Evolutionary conservation across 2,888 invertebrate species (phyloP).

Genomic region (Lordiphosa fenestrarum): DNA sequence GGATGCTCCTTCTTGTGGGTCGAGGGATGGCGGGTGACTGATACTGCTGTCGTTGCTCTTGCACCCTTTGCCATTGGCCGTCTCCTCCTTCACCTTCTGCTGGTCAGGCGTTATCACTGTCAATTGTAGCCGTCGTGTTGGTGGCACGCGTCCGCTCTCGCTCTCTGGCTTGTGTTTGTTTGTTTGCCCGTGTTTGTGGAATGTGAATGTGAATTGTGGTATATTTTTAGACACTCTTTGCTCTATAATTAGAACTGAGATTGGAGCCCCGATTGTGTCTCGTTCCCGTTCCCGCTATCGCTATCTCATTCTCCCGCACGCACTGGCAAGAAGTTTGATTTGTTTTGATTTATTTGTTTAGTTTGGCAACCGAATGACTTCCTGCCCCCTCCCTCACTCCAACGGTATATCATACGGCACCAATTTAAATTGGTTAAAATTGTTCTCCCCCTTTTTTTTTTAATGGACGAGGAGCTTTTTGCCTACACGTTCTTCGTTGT

Average conservation of each 20-base stretch:
- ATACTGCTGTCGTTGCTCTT: constrained; percentile 7
- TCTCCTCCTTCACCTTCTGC: too few relatives aligned
- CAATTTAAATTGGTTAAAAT: too few relatives aligned
- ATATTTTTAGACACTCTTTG: constrained; percentile 50
- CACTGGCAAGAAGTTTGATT: too few relatives aligned
- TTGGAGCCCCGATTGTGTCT: constrained; percentile 5
- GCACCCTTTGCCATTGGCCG: constrained; percentile 11
- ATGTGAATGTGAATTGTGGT: constrained; percentile 35
- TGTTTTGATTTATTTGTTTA: too few relatives aligned
- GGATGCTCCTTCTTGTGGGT: too few relatives aligned
- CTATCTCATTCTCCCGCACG: constrained; percentile 9
- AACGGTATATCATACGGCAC: too few relatives aligned
- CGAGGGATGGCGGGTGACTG: too few relatives aligned
- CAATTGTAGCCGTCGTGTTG: not conserved
- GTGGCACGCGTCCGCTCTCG: constrained; percentile 21
- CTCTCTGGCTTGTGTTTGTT: constrained; percentile 19
- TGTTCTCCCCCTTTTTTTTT: too few relatives aligned
- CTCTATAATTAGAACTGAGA: constrained; percentile 16
- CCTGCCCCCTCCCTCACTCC: too few relatives aligned
- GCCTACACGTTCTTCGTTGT: constrained; percentile 65
- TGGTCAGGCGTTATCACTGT: not conserved
- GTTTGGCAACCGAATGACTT: too few relatives aligned
- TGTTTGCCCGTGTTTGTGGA: constrained; percentile 59
- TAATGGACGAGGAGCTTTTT: constrained; percentile 1
- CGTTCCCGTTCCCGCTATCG: constrained; percentile 5